phyloP scores from a whole-genome alignment of 1,140 invertebrate genomes.

The Microplitis mediator region DNA sequence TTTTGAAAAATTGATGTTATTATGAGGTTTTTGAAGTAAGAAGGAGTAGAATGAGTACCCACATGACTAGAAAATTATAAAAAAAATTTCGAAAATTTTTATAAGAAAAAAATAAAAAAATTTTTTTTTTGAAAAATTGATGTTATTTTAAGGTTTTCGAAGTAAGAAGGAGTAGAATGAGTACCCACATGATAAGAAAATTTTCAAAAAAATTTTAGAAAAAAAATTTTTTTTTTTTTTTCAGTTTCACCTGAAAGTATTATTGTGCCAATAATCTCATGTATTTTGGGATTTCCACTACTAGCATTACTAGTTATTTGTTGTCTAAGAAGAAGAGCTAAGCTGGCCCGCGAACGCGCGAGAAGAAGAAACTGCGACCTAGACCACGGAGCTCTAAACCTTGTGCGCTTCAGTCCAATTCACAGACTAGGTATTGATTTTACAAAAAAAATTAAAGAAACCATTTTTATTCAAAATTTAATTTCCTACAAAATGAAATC shows the following conservation, averaged over 20 bases:
- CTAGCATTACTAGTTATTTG: slow-evolving; percentile 85
- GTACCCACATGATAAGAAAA: too few species aligned
- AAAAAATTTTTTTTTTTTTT: slow-evolving; percentile 39
- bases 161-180: too few species aligned
- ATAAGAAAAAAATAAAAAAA: too few species aligned
- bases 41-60: too few species aligned
- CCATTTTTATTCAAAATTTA: neutral
- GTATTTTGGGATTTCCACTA: slow-evolving; percentile 86
- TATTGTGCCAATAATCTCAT: slow-evolving; percentile 86
- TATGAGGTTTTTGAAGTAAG: too few species aligned
- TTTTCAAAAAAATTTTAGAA: too few species aligned
- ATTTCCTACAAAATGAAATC: too few species aligned
- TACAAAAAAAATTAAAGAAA: neutral
- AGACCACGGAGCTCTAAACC: slow-evolving; percentile 78
- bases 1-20: too few species aligned
- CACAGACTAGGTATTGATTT: slow-evolving; percentile 66
- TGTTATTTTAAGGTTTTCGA: too few species aligned
- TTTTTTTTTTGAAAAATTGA: too few species aligned
- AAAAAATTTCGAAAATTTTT: too few species aligned
- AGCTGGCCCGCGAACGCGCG: slow-evolving; percentile 78
- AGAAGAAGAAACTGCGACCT: slow-evolving; percentile 77
- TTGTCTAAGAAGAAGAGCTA: slow-evolving; percentile 80
- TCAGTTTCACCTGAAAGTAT: slow-evolving; percentile 88
- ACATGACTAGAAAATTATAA: too few species aligned
- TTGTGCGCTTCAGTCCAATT: slow-evolving; percentile 77